Evolutionary conservation across 2,113 vertebrate genomes (phyloP).

Genomic region (Psilopsiagon aymara): DNA sequence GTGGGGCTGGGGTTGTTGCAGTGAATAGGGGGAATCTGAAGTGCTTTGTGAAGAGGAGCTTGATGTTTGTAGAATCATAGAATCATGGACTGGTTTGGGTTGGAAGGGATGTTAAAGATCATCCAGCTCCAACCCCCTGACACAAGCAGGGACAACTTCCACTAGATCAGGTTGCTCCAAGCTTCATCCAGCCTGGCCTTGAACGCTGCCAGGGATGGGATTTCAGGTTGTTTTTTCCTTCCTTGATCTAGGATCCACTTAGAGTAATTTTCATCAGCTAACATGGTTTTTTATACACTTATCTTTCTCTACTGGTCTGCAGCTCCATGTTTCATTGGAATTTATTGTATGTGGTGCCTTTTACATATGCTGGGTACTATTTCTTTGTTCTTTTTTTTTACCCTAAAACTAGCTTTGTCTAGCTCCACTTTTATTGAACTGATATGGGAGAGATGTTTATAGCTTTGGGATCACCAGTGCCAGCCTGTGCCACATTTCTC

Average conservation of each 20-base stretch:
- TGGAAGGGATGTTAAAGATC: background rate
- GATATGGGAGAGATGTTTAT: background rate
- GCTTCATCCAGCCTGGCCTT: background rate
- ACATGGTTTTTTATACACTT: background rate
- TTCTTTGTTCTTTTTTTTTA: background rate
- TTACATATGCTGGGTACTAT: background rate
- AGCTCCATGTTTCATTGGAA: background rate
- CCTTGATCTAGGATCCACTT: background rate
- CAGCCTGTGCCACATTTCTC: background rate
- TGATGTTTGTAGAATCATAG: background rate
- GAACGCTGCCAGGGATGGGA: background rate
- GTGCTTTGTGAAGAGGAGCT: fast-evolving
- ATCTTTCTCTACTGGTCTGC: background rate
- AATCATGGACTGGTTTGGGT: background rate
- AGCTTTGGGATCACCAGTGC: background rate
- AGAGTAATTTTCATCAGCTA: background rate
- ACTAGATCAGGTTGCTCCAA: background rate
- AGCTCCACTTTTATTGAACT: background rate
- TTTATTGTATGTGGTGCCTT: background rate
- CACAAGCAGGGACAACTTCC: background rate
- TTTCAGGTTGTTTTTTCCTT: background rate
- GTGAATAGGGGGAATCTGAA: fast-evolving
- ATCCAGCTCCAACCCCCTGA: background rate
- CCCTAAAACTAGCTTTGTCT: background rate
- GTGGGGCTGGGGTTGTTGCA: background rate